Percentiles rank a stretch among this genome's conserved stretches.
phyloP scores from a whole-genome alignment of 2,113 vertebrate species.

The Psittacara wagleri region DNA sequence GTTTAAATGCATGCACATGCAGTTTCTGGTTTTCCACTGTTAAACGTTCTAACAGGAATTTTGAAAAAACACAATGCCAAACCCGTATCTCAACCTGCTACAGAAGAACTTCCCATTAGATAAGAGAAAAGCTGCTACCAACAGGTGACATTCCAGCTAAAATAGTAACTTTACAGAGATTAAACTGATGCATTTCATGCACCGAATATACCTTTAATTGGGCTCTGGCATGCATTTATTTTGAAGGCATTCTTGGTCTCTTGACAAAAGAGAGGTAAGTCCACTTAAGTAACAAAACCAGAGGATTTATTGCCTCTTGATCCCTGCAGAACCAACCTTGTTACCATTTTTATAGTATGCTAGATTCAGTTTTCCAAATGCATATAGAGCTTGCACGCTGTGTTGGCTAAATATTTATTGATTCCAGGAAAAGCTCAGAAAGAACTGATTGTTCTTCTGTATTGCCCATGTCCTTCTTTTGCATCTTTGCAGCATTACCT shows the following conservation, averaged over 20 bases:
- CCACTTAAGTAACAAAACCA: background rate
- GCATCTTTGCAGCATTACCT: constrained; percentile 15
- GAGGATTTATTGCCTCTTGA: background rate
- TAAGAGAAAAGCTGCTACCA: background rate
- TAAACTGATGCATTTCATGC: background rate
- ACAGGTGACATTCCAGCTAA: background rate
- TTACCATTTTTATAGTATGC: background rate
- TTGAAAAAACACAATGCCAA: background rate
- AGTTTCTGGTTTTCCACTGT: background rate
- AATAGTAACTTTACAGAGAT: background rate
- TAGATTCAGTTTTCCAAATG: background rate
- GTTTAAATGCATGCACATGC: background rate
- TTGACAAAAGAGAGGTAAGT: background rate
- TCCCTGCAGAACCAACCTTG: background rate
- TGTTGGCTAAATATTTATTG: constrained; percentile 18
- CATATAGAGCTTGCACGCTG: background rate
- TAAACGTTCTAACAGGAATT: background rate
- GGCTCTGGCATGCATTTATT: background rate
- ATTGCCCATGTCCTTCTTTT: background rate
- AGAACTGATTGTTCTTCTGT: constrained; percentile 18
- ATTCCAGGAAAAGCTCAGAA: background rate
- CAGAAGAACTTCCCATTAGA: background rate
- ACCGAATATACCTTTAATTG: background rate
- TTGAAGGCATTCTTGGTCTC: background rate
- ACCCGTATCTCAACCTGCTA: background rate